phyloP scores from a whole-genome alignment of 2,888 invertebrate genomes.

The Diadegma fenestrale region DNA sequence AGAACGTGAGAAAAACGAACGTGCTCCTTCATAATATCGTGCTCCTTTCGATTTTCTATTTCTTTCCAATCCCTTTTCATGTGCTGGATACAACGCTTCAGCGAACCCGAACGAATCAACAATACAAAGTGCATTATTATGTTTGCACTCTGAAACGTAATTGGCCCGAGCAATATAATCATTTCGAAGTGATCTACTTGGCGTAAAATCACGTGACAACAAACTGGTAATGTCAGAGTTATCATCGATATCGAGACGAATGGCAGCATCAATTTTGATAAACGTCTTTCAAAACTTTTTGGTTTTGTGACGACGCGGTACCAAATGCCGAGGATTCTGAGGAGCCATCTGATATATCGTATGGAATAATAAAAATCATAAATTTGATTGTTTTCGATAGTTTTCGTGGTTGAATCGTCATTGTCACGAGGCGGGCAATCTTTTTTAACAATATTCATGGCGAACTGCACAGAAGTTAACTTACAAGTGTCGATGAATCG shows the following conservation, averaged over 20 bases:
- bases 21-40: conserved; percentile 43
- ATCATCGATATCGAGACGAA: conserved; percentile 16
- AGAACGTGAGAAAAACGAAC: conserved; percentile 45
- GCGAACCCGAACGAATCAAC: conserved; percentile 14
- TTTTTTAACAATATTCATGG: background rate
- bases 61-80: conserved; percentile 46
- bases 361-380: conserved; percentile 18
- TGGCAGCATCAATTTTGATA: background rate
- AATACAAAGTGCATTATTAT: conserved; percentile 12
- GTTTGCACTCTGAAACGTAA: conserved; percentile 14
- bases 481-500: background rate
- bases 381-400: background rate
- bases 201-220: background rate
- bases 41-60: conserved; percentile 33
- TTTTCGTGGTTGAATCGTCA: background rate
- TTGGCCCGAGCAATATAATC: conserved; percentile 34
- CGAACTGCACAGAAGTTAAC: background rate
- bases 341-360: conserved; percentile 33
- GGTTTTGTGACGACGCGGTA: conserved; percentile 1
- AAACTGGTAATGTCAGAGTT: background rate
- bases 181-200: conserved; percentile 4
- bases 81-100: conserved; percentile 35
- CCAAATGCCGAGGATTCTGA: conserved; percentile 44
- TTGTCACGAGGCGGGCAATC: background rate
- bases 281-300: background rate